Conservation (phyloP, 2,888 invertebrate species). For the Drosophila lacicola region DNA sequence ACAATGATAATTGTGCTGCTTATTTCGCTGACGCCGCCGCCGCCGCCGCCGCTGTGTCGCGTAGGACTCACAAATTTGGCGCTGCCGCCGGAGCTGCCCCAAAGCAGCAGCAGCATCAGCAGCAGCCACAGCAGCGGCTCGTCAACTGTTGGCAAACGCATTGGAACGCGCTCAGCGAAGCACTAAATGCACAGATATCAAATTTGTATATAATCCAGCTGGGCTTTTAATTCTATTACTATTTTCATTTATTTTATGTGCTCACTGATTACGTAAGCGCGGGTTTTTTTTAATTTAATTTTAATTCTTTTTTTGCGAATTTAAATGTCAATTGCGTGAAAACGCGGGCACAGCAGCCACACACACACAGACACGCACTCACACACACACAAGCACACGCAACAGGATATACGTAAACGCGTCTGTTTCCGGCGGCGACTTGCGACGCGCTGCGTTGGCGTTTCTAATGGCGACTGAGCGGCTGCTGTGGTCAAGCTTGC, state of each 20-base stretch:
- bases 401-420: constrained; percentile 38
- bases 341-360: constrained; percentile 41
- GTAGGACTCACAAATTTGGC: constrained; percentile 73
- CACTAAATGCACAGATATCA: constrained; percentile 34
- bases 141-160: constrained; percentile 39
- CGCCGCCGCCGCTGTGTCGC: constrained; percentile 53
- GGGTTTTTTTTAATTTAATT: constrained; percentile 13
- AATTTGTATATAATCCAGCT: constrained; percentile 35
- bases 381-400: background rate
- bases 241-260: constrained; percentile 26
- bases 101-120: constrained; percentile 34
- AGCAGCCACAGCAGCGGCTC: constrained; percentile 12
- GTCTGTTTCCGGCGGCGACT: constrained; percentile 44
- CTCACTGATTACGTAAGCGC: constrained; percentile 78
- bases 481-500: constrained; percentile 75
- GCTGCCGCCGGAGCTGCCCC: constrained; percentile 21
- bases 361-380: constrained; percentile 28
- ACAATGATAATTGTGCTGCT: constrained; percentile 85
- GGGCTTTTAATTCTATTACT: constrained; percentile 23
- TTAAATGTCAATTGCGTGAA: constrained; percentile 74
- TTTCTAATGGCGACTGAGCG: constrained; percentile 74
- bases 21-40: constrained; percentile 51
- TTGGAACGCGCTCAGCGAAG: constrained; percentile 42
- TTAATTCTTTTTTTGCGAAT: constrained; percentile 9
- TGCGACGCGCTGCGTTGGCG: constrained; percentile 64